These are phyloP conservation scores for Trogon melanurus DNA, from an alignment of 2,113 vertebrate species.

Conservation along the genomic window DNA sequence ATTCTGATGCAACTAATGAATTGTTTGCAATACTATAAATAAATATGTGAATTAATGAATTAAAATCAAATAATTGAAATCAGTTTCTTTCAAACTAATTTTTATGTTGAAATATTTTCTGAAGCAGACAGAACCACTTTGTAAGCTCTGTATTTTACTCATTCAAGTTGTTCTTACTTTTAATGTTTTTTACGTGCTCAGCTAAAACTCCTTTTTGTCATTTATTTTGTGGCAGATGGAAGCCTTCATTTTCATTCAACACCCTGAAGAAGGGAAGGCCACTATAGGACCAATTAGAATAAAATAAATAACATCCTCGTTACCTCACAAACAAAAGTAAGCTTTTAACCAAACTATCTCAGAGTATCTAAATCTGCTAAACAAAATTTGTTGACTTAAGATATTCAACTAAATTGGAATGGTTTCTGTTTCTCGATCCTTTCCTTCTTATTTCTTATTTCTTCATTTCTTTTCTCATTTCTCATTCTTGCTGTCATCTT, in stretches of 20 bases:
- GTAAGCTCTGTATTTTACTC: background rate
- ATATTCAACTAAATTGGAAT: background rate
- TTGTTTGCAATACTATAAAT: constrained; percentile 53
- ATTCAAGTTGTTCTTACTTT: background rate
- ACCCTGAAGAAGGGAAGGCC: background rate
- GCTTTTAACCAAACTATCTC: background rate
- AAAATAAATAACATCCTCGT: background rate
- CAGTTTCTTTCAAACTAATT: constrained; percentile 37
- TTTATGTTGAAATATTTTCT: constrained; percentile 39
- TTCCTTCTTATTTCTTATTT: background rate
- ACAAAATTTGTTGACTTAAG: background rate
- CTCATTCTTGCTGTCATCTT: background rate
- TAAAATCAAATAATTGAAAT: constrained; percentile 48
- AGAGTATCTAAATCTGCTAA: background rate
- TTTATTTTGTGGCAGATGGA: background rate
- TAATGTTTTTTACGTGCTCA: background rate
- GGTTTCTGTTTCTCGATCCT: background rate
- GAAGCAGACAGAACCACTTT: background rate
- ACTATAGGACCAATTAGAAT: background rate
- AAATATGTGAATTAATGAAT: background rate
- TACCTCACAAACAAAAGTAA: background rate
- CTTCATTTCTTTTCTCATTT: background rate
- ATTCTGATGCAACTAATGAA: constrained; percentile 42
- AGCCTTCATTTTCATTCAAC: constrained; percentile 22
- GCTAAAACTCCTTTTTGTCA: background rate